These are phyloP conservation scores for Catonia carolina DNA, from an alignment of 2,888 invertebrate genomes.

Conservation along the genomic window DNA sequence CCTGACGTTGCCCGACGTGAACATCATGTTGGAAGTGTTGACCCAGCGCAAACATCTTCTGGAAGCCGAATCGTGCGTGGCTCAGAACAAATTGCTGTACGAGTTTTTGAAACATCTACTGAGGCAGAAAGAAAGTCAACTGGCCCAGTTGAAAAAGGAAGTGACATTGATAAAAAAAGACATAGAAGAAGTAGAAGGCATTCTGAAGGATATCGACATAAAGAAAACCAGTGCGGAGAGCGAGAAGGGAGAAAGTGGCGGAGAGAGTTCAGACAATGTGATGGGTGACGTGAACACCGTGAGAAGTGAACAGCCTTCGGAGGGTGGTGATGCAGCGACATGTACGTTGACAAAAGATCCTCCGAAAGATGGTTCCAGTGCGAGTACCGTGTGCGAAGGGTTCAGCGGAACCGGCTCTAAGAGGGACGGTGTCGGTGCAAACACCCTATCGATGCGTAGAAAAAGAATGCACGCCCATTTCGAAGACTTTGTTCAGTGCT, in stretches of 20 bases:
- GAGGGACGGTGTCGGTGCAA: constrained; percentile 40
- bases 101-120: constrained; percentile 76
- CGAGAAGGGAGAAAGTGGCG: constrained; percentile 12
- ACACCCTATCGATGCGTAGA: constrained; percentile 61
- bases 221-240: constrained; percentile 24
- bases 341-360: constrained; percentile 7
- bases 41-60: constrained; percentile 70
- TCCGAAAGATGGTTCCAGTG: constrained; percentile 22
- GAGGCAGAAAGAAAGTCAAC: constrained; percentile 61
- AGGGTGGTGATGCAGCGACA: constrained; percentile 6
- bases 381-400: constrained; percentile 32
- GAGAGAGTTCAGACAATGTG: constrained; percentile 21
- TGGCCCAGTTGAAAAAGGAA: constrained; percentile 60
- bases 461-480: constrained; percentile 77
- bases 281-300: constrained; percentile 9
- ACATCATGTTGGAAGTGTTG: constrained; percentile 71
- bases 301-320: constrained; percentile 10
- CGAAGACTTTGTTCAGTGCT: constrained; percentile 82
- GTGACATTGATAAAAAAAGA: constrained; percentile 68
- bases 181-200: constrained; percentile 61
- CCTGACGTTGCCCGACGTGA: constrained; percentile 70
- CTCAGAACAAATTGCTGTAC: constrained; percentile 72
- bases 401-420: constrained; percentile 37
- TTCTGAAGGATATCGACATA: constrained; percentile 43
- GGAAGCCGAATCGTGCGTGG: constrained; percentile 71